Conservation (phyloP, 2,888 invertebrate genomes). For the Trachelus stipa region DNA sequence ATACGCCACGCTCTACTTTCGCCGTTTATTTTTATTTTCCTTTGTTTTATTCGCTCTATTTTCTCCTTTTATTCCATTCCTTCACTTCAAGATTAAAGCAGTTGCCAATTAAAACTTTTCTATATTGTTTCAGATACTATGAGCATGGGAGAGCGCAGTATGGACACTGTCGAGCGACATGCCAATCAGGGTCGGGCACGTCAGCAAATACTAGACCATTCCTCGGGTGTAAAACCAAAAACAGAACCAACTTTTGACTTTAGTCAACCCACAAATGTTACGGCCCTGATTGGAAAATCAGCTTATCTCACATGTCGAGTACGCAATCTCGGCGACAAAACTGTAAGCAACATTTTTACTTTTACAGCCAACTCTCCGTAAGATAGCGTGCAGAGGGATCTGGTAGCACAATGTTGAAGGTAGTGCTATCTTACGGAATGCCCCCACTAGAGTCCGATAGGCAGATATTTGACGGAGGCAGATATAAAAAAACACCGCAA, state of each 20-base stretch:
- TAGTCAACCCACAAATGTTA: constrained; percentile 58
- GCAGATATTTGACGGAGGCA: too few relatives aligned
- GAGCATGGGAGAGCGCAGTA: constrained; percentile 61
- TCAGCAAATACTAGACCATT: constrained; percentile 59
- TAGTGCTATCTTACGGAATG: too few relatives aligned
- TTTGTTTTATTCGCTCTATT: too few relatives aligned
- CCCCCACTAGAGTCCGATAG: too few relatives aligned
- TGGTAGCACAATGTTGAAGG: too few relatives aligned
- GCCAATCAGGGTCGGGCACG: constrained; percentile 55
- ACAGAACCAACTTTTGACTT: constrained; percentile 62
- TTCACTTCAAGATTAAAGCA: too few relatives aligned
- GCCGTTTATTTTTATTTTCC: too few relatives aligned
- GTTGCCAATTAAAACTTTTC: neutral
- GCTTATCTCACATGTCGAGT: constrained; percentile 64
- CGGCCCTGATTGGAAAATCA: constrained; percentile 62
- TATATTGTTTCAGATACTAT: constrained; percentile 56
- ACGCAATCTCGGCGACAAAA: constrained; percentile 61
- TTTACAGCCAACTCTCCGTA: too few relatives aligned
- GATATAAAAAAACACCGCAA: too few relatives aligned
- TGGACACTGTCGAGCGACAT: constrained; percentile 57
- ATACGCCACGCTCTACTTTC: too few relatives aligned
- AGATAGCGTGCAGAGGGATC: too few relatives aligned
- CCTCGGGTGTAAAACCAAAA: constrained; percentile 51
- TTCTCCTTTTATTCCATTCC: too few relatives aligned
- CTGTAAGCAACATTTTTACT: constrained; percentile 44